These are phyloP conservation scores for Aphyosemion australe DNA, from an alignment of 2,113 vertebrate genomes.

Conservation along the genomic window DNA sequence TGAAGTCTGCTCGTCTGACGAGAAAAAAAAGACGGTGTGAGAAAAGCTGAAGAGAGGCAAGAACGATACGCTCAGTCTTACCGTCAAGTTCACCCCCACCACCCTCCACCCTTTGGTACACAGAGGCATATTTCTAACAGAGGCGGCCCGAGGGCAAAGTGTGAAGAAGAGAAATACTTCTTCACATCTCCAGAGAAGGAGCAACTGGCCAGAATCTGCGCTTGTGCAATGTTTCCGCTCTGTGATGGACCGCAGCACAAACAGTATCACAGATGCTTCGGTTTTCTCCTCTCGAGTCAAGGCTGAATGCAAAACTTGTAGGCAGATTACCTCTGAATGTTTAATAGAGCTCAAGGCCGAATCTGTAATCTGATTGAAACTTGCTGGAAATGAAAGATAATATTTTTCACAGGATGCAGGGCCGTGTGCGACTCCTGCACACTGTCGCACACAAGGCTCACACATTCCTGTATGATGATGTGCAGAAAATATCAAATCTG, in stretches of 20 bases:
- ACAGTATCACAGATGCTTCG: constrained; percentile 48
- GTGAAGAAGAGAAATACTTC: constrained; percentile 45
- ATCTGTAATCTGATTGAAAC: neutral
- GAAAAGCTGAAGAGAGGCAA: constrained; percentile 61
- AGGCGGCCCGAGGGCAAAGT: constrained; percentile 52
- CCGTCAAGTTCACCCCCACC: no score
- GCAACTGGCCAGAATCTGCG: constrained; percentile 31
- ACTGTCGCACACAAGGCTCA: constrained; percentile 45
- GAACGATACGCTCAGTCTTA: constrained; percentile 66
- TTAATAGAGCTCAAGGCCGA: neutral
- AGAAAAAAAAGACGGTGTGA: constrained; percentile 56
- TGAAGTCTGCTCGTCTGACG: constrained; percentile 63
- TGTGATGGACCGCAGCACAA: constrained; percentile 36
- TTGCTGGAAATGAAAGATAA: constrained; percentile 23
- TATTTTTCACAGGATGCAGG: constrained; percentile 16
- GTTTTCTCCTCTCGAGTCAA: neutral
- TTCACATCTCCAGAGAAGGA: constrained; percentile 53
- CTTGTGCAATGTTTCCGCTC: constrained; percentile 50
- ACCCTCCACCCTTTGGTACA: constrained; percentile 22
- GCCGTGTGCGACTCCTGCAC: constrained; percentile 8
- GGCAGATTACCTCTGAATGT: neutral
- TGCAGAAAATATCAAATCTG: constrained; percentile 14
- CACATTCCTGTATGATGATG: constrained; percentile 55
- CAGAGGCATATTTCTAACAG: constrained; percentile 62
- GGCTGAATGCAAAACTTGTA: neutral